These are phyloP conservation scores for Sepioteuthis lessoniana DNA, from an alignment of 2,888 invertebrate species.

Conservation along the genomic window DNA sequence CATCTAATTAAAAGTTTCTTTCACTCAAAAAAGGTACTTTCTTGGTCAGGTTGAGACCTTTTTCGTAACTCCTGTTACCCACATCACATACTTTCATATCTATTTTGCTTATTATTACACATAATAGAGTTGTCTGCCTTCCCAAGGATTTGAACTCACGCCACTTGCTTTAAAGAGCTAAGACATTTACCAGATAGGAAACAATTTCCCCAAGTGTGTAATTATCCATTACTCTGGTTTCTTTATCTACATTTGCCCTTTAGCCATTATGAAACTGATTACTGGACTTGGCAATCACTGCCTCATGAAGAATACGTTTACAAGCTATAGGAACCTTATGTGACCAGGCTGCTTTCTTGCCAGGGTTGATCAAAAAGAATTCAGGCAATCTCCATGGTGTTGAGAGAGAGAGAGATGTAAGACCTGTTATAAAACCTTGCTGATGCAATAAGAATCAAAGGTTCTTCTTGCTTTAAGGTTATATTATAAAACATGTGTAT, in stretches of 20 bases:
- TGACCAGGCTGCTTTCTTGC: neutral
- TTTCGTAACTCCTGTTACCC: too few relatives aligned
- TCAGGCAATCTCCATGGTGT: neutral
- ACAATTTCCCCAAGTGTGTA: neutral
- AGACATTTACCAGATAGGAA: neutral
- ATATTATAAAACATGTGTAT: neutral
- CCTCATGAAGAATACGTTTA: neutral
- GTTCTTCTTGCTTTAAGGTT: neutral
- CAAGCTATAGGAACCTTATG: neutral
- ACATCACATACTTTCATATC: too few relatives aligned
- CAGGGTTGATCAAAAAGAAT: neutral
- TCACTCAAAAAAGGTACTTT: too few relatives aligned
- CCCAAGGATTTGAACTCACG: too few relatives aligned
- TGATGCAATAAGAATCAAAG: neutral
- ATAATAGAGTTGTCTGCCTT: too few relatives aligned
- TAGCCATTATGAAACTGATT: neutral
- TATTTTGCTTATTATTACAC: too few relatives aligned
- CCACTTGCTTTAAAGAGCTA: too few relatives aligned
- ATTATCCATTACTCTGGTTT: neutral
- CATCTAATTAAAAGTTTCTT: too few relatives aligned
- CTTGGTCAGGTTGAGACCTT: too few relatives aligned
- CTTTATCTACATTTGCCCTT: neutral
- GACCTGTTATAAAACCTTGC: neutral
- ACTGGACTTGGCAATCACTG: neutral
- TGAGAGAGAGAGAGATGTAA: neutral